Evolutionary conservation across 1,140 invertebrate species (phyloP), one percentile per base, ranked within the genome.

Genomic region (Leptonema lineaticorne): DNA sequence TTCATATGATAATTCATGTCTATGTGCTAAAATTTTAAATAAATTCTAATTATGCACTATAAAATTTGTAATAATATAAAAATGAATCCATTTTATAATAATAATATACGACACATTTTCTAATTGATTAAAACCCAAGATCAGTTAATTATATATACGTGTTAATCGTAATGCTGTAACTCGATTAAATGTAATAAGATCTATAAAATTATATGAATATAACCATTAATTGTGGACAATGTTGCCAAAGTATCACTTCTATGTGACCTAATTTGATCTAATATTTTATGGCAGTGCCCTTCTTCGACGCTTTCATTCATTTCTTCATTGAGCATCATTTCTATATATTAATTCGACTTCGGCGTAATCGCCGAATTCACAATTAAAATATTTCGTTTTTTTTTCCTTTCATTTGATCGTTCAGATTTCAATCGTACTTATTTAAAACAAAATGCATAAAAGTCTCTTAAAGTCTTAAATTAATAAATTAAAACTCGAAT

Each of bases 241-340:
- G 71, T 72, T 72, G 71, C 71, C 71, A 68, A 68, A 69, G 64
- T 69, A 72, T 68, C 71, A 41, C 28, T 66, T 30, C 33, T 50
- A 57, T 53, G 26, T 64, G 58, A 69, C 46, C 71, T 72, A 72
- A 72, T 72, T 69, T 72, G 71, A 72, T 72, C 71, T 72, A 72
- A 67, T 45, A 69, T 67, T 58, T 58, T 72, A 72, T 72, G 71
- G 71, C 71, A 72, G 71, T 72, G 71, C 71, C 71, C 71, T 57
- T 62, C 67, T 64, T 63, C 64, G 50, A 64, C 58, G 27, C 24
- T n/a, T n/a, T 28, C 24, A 64, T 26, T 28, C 7, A 64, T 11
- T 45, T 72, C 67, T 72, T n/a, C n/a, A n/a, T n/a, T 72, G 71
- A 72, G 71, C 71, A 72, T 69, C 63, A 60, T 72, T 72, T n/a